Conservation (phyloP, 1,140 invertebrate genomes). For the Sycobia sp. region DNA sequence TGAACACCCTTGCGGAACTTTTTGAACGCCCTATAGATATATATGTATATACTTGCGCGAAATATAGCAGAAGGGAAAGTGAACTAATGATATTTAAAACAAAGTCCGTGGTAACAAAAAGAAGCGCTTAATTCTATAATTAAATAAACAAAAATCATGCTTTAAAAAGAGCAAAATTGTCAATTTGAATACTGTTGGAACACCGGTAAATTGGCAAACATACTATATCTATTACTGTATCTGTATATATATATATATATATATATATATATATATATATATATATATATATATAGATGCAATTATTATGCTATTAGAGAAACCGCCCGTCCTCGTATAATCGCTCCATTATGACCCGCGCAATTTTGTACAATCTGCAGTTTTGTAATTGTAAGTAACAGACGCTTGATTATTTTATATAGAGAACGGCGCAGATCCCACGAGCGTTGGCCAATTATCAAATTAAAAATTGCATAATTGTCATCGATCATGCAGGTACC, state of each 20-base stretch:
- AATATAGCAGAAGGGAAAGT: neutral
- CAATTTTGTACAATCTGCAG: conserved; percentile 31
- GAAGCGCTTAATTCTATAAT: too few relatives aligned
- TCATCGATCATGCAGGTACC: conserved; percentile 29
- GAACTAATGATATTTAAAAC: neutral
- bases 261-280: too few relatives aligned
- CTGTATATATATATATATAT: too few relatives aligned
- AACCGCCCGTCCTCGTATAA: neutral
- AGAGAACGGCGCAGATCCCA: neutral
- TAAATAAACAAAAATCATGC: conserved; percentile 9
- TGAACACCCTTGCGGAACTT: too few relatives aligned
- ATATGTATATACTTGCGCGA: too few relatives aligned
- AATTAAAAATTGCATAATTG: conserved; percentile 26
- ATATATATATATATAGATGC: too few relatives aligned
- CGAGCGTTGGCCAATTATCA: neutral
- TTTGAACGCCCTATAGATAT: conserved; percentile 7
- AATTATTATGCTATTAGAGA: neutral
- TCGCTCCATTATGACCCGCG: neutral
- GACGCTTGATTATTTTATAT: conserved; percentile 1
- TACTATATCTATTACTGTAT: conserved; percentile 26
- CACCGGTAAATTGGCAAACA: conserved; percentile 29
- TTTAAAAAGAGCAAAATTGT: conserved; percentile 4
- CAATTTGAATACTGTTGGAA: conserved; percentile 29
- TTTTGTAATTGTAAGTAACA: conserved; percentile 17
- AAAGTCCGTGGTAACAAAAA: conserved; percentile 22